Base-by-base conservation (phyloP, 2,797 vertebrate genomes). In the Menidia menidia region DNA sequence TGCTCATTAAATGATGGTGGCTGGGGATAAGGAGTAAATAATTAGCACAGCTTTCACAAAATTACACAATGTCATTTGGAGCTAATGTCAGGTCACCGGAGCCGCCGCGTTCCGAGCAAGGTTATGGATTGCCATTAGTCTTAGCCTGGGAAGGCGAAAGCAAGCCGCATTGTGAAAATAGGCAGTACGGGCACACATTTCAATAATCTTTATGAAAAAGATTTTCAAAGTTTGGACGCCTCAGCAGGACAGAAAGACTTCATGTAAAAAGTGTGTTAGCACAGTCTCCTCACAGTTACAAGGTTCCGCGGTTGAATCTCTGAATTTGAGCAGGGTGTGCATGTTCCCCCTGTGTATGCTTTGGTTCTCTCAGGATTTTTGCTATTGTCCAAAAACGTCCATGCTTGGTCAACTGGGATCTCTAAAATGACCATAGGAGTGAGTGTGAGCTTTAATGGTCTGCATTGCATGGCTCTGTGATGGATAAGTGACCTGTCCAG, bases 41-140 rank as follows among this genome's bases (percentile, higher is more conserved):
- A 88, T 89, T 86, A 87, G 74, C 65, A 19, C 30, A 31, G 69
- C 73, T 87, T 84, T 86, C 60, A 62, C 64, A 58, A 68, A 78
- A 81, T 82, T 53, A 82, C 73, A 69, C 86, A 82, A 84, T 78
- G 65, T 80, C 65, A 71, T 57, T 42, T 30, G 7, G 31, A 6
- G 5, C 61, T 83, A 74, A 81, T 68, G 62, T 33, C 62, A 56
- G 60, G 67, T 69, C 68, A 64, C 12, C 54, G 70, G 60, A 65
- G 57, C 39, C 0, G 2, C 64, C 18, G 59, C 39, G 25, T 53
- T 77, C 64, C 56, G 72, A 72, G 76, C 79, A 72, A 84, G 83
- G 77, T 82, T 82, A 64, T 3, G n/a, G 50, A 19, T 44, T 70
- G 57, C 60, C 44, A 59, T 53, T 31, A 76, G 72, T 31, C 54